phyloP scores from a whole-genome alignment of 64 coral and sea anemone species.

The Montipora sp. region DNA sequence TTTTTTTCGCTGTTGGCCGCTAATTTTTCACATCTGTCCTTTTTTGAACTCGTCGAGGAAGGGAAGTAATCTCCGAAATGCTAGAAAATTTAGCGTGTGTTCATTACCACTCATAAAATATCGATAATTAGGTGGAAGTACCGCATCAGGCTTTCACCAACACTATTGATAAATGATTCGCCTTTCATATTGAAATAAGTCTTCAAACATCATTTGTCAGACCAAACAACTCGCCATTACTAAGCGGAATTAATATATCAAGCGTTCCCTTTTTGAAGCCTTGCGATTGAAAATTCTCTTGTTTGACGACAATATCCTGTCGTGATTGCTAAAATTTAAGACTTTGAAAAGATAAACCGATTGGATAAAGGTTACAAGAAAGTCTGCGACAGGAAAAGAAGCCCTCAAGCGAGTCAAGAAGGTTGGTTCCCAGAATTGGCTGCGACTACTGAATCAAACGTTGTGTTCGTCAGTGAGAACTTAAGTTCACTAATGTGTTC shows the following conservation, averaged over 20 bases:
- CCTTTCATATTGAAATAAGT: slow-evolving; percentile 50
- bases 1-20: not conserved
- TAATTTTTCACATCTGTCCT: no score
- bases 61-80: not conserved
- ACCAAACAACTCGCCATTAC: slow-evolving; percentile 31
- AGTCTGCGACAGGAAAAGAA: not conserved
- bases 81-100: not conserved
- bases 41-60: no score
- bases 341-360: not conserved
- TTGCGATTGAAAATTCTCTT: slow-evolving; percentile 4
- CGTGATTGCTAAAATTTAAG: not conserved
- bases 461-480: not conserved
- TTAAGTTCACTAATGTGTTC: not conserved
- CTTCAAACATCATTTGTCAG: slow-evolving; percentile 8
- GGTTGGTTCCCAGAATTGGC: not conserved
- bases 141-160: not conserved
- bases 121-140: not conserved
- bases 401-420: not conserved
- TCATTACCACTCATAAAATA: slow-evolving; percentile 28
- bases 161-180: slow-evolving; percentile 3
- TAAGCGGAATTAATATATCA: slow-evolving; percentile 31
- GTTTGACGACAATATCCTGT: not conserved
- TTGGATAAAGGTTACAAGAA: not conserved
- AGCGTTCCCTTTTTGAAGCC: slow-evolving; percentile 4
- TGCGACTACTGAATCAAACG: not conserved